Conservation (phyloP, 2,888 invertebrate species). For the Venusia cambrica region DNA sequence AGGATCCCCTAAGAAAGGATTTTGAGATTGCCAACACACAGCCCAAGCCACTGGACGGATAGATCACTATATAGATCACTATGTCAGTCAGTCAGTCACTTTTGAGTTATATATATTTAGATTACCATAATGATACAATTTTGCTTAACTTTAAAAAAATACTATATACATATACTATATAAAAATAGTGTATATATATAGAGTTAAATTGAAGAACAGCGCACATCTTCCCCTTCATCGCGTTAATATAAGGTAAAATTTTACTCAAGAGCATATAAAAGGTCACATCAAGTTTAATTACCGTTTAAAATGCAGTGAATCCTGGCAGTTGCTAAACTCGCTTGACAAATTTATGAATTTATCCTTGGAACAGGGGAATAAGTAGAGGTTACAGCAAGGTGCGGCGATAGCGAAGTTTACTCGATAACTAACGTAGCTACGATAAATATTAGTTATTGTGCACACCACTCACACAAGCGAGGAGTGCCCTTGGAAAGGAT, state of each 20-base stretch:
- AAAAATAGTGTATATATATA: too few relatives aligned
- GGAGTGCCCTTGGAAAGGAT: conserved; percentile 60
- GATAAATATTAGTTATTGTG: conserved; percentile 31
- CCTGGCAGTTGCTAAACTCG: conserved; percentile 6
- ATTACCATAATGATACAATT: too few relatives aligned
- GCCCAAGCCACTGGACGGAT: too few relatives aligned
- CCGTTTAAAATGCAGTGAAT: conserved; percentile 6
- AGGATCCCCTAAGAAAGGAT: too few relatives aligned
- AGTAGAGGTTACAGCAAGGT: conserved; percentile 31
- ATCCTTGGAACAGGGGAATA: conserved; percentile 1
- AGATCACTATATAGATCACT: too few relatives aligned
- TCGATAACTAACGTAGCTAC: conserved; percentile 26
- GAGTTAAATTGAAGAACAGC: too few relatives aligned
- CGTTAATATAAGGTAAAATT: conserved; percentile 14
- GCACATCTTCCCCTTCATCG: conserved; percentile 8
- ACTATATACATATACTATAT: too few relatives aligned
- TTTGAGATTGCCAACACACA: too few relatives aligned
- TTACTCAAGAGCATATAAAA: conserved; percentile 12
- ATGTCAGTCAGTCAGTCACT: too few relatives aligned
- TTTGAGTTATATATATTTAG: too few relatives aligned
- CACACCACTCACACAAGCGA: conserved; percentile 39
- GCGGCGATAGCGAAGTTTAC: conserved; percentile 30
- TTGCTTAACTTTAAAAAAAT: too few relatives aligned
- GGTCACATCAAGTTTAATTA: conserved; percentile 12
- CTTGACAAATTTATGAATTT: conserved; percentile 3